Evolutionary conservation across 2,888 invertebrate species (phyloP).

Genomic region (Tachina fera): DNA sequence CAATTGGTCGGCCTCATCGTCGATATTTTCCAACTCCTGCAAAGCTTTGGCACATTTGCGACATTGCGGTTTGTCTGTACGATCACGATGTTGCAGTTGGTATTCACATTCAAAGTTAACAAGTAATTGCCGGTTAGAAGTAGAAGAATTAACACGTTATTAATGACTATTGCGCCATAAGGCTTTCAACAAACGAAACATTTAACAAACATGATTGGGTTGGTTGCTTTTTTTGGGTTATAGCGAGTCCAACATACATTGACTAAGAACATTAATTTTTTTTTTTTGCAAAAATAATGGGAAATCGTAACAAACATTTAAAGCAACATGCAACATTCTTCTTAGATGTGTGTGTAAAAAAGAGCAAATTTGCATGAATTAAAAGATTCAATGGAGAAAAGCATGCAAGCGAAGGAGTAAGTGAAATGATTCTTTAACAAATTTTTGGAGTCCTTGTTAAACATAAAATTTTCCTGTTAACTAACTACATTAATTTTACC

Average conservation of each 20-base stretch:
- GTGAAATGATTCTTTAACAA: no score
- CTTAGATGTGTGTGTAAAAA: no score
- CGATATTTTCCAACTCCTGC: conserved; percentile 96
- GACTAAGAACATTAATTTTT: not conserved
- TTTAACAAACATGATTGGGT: conserved; percentile 8
- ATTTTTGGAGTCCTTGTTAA: no score
- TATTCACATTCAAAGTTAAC: not conserved
- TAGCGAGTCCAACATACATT: not conserved
- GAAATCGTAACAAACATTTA: not conserved
- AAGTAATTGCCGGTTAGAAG: conserved; percentile 21
- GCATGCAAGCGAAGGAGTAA: not conserved
- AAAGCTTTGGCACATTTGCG: conserved; percentile 95
- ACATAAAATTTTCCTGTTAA: no score
- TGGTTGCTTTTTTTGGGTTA: not conserved
- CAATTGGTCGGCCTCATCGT: conserved; percentile 96
- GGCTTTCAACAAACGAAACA: conserved; percentile 6
- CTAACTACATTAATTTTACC: no score
- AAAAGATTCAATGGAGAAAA: no score
- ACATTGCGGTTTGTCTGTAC: conserved; percentile 94
- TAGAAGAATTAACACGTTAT: conserved; percentile 37
- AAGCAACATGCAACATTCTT: conserved; percentile 28
- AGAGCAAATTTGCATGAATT: no score
- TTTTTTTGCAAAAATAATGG: no score
- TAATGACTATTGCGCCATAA: conserved; percentile 1
- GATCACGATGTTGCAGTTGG: not conserved